Base-by-base conservation (phyloP, 2,113 vertebrate species). In the Urocolius indicus region DNA sequence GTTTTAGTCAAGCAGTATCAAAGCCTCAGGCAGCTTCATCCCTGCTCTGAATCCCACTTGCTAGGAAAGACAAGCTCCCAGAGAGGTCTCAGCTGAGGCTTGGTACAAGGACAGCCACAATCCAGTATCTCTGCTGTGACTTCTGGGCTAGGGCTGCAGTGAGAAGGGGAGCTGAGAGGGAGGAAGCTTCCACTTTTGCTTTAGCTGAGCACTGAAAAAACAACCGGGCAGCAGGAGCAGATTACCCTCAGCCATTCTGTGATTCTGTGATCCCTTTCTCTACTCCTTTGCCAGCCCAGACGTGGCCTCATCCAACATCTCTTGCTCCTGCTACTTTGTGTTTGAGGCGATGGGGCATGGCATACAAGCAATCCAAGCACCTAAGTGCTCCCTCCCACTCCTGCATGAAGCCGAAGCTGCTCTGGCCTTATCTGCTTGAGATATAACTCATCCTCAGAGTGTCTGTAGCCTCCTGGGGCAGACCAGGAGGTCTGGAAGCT, bases 391-490 rank as follows among this genome's bases (percentile, higher is more conserved):
- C 16, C 48, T 83, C 48, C 61, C 11, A 1, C n/a, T 63, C 57
- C 48, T 51, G 34, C 80, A 34, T 0, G 5, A 90, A 85, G n/a
- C 48, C 57, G 43, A 58, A 20, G 27, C 29, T 93, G 32, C 45
- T 43, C 80, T 57, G 67, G 45, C 41, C 10, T 34, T 65, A 13
- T 10, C 49, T 61, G 11, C 41, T 80, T 20, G 32, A 73, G 49
- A 32, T n/a, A 61, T 30, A 6, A 6, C 36, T 63, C 30, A 57
- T 17, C 43, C 16, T 63, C 38, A 23, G 0, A 1, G 0, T 11
- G 59, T n/a, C n/a, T 54, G 52, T 38, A 66, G 51, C 18, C 46
- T 18, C 52, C 54, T 68, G 75, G 66, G 43, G 19, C 52, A 71
- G 26, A 45, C 36, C 13, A 38, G 38, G 38, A 41, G 38, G 34